Evolutionary conservation across 35 echinoderm and acorn worm genomes (phyloP), one percentile per base, ranked within the genome.

Genomic region (Patiria miniata): DNA sequence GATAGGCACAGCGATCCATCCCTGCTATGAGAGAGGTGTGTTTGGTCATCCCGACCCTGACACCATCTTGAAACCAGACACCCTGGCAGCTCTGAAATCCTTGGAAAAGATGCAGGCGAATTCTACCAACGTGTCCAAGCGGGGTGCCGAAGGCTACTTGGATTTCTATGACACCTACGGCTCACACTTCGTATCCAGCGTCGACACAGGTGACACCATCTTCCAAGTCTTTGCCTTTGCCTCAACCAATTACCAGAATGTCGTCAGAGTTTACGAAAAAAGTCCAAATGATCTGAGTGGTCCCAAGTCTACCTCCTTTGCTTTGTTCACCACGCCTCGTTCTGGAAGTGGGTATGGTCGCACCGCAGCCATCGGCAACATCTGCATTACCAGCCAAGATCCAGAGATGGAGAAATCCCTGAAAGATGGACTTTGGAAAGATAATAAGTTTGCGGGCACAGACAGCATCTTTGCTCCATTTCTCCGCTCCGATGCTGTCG

Each of bases 391-490:
- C 36, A 83, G 81, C 38, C 16, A 33, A 55, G 81, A 83, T 57
- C 81, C 52, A 7, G 6, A 37, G 26, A 14, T 82, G 52, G 79
- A 6, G n/a, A 83, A 58, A 12, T 36, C 52, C 52, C 17, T 58
- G 32, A 1, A 15, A 19, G 55, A 59, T n/a, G 79, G 79, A 16
- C 81, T 83, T 57, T 83, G 81, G 81, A 32, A 29, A 9, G 47
- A 83, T 33, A 51, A 57, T 1, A 39, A 6, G 14, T 57, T 56
- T 52, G 21, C 81, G 14, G 52, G 37, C 16, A 83, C 81, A 36
- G 17, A 83, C 81, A 83, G 81, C 30, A 57, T 83, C 81, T 83
- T 83, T 57, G 50, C n/a, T 56, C 52, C 81, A 22, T 83, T 56
- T 34, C 23, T 83, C 51, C 81, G 81, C n/a, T 32, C 81, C 10